phyloP scores from a whole-genome alignment of 2,797 vertebrate species.

The Anguilla megastoma region DNA sequence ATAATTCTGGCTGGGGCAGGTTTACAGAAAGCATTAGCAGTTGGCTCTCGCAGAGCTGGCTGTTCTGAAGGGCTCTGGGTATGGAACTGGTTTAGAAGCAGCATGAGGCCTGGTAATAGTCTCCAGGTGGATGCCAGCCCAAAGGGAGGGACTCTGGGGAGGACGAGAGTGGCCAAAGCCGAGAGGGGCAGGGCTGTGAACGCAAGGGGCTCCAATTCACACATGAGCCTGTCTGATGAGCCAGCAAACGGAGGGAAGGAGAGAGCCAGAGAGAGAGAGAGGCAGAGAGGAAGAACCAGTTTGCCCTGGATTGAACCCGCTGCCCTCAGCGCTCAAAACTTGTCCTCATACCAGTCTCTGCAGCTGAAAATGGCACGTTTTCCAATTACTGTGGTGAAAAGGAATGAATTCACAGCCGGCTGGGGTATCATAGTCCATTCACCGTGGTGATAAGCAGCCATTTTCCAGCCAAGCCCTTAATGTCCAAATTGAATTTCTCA shows the following conservation, averaged over 20 bases:
- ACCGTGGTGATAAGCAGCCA: not conserved
- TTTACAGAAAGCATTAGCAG: not conserved
- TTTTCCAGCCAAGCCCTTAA: not conserved
- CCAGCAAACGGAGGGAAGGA: not conserved
- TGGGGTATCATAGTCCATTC: not conserved
- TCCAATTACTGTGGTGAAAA: not conserved
- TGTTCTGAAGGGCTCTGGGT: not conserved
- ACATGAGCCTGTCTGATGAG: slow-evolving; percentile 3
- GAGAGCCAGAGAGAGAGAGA: not conserved
- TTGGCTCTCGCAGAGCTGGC: not conserved
- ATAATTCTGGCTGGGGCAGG: not conserved
- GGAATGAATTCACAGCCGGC: not conserved
- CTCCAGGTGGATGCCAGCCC: slow-evolving; percentile 36
- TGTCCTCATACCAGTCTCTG: not conserved
- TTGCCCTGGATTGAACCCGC: slow-evolving; percentile 6
- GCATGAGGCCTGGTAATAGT: slow-evolving; percentile 26
- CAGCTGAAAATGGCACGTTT: not conserved
- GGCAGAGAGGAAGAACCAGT: not conserved
- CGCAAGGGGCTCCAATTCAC: not conserved
- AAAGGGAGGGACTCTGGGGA: not conserved
- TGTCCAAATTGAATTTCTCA: not conserved
- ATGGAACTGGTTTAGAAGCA: not conserved
- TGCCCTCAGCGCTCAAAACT: not conserved
- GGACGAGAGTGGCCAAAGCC: not conserved
- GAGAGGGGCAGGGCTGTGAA: not conserved